Percentiles rank a stretch among this genome's conserved stretches.
Evolutionary conservation across 2,888 invertebrate species (phyloP).

Genomic region (Nomada ruficornis): DNA sequence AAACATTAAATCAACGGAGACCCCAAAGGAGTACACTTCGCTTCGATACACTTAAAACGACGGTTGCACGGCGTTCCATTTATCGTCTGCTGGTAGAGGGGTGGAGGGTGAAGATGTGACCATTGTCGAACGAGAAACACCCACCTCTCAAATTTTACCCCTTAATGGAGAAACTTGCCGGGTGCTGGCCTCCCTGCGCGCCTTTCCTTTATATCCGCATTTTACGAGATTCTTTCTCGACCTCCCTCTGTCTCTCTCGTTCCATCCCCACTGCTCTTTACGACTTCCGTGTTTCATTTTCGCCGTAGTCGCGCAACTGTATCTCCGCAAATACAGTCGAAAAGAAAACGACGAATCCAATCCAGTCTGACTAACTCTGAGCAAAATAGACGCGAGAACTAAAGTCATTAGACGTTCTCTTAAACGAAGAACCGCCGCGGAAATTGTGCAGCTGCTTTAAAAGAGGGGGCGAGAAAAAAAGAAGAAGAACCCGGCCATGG

Average conservation of each 20-base stretch:
- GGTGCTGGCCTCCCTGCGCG: slow-evolving; percentile 32
- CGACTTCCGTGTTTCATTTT: slow-evolving; percentile 63
- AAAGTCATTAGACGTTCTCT: not conserved
- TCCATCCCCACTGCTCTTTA: slow-evolving; percentile 30
- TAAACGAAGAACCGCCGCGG: slow-evolving; percentile 6
- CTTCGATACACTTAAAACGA: slow-evolving; percentile 1
- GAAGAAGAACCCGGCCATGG: slow-evolving; percentile 5
- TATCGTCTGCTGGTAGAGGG: not conserved
- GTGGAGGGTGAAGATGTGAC: slow-evolving; percentile 31
- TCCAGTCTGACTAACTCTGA: not conserved
- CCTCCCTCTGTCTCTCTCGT: not conserved
- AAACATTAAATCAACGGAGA: not conserved
- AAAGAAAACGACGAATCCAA: not conserved
- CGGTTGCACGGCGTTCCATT: slow-evolving; percentile 27
- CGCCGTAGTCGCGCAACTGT: slow-evolving; percentile 5
- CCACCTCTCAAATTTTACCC: slow-evolving; percentile 63
- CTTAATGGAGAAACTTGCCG: slow-evolving; percentile 51
- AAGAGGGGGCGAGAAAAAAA: slow-evolving; percentile 1
- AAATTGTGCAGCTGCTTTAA: not conserved
- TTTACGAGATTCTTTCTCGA: slow-evolving; percentile 56
- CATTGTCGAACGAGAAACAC: slow-evolving; percentile 52
- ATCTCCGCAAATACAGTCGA: not conserved
- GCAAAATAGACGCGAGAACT: not conserved
- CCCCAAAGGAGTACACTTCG: not conserved
- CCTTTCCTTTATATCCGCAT: slow-evolving; percentile 58